Conservation (phyloP, 2,113 vertebrate genomes). For the Myanophis thanlyinensis region DNA sequence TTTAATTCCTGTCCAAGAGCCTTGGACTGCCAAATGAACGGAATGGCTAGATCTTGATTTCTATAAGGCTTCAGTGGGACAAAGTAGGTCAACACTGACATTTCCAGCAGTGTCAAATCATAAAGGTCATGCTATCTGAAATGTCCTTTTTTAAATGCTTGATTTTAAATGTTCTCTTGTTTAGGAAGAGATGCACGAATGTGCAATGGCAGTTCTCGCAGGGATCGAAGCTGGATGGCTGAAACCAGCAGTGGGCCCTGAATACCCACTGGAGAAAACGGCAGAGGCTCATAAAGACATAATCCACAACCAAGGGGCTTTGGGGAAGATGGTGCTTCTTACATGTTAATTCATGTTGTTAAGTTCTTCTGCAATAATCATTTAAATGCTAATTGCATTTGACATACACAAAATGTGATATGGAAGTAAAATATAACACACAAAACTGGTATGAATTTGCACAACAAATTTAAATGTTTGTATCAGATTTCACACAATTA, state of each 20-base stretch:
- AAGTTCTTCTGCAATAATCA: neutral
- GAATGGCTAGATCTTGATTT: too few species aligned
- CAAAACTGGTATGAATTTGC: neutral
- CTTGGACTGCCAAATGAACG: neutral
- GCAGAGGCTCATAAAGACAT: constrained; percentile 76
- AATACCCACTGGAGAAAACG: constrained; percentile 73
- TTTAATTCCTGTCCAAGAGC: neutral
- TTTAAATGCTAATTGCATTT: neutral
- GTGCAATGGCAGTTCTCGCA: constrained; percentile 62
- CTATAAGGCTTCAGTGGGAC: neutral
- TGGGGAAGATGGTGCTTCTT: constrained; percentile 82
- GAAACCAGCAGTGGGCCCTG: constrained; percentile 70
- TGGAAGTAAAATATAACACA: neutral
- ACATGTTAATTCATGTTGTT: constrained; percentile 26
- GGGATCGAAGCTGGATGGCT: constrained; percentile 82
- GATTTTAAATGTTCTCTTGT: constrained; percentile 11
- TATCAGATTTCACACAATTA: neutral
- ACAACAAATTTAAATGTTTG: neutral
- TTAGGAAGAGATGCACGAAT: constrained; percentile 74
- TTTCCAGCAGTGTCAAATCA: neutral
- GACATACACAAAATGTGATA: neutral
- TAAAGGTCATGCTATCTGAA: neutral
- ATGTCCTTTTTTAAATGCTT: neutral
- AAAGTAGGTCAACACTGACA: neutral
- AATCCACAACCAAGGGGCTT: constrained; percentile 68